Evolutionary conservation across 2,113 vertebrate species (phyloP), one percentile per base, ranked within the genome.

Genomic region (Elgaria multicarinata): DNA sequence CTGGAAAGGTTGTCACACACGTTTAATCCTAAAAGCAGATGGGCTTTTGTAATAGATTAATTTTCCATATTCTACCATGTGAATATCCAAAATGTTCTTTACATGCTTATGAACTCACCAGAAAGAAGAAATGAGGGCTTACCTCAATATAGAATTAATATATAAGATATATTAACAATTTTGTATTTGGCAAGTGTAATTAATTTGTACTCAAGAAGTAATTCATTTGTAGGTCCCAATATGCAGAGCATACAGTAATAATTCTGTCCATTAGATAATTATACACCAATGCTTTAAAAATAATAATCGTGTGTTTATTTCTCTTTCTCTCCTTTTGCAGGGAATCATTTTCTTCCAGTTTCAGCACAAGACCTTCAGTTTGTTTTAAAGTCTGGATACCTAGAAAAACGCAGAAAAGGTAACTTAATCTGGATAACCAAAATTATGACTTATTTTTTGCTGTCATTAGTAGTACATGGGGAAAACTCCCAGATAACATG

Each of bases 351-450:
- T 89, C 98, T 98, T 94, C 97, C 98, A 42, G 86, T 99, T 94
- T 98, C 98, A 69, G 98, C 98, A 64, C 98, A 99, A 91, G 99
- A 99, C 90, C 98, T 99, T 89, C 95, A 93, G 2, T 98, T 96
- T 85, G 97, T 99, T 93, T 96, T 99, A 88, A 99, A 99, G 93
- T 97, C 98, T 67, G 99, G 99, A 75, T 98, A 99, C 93, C 97
- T 99, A 78, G 99, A 99, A 96, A 99, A 99, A 95, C 98, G 98
- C 74, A 98, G 99, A 91, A 99, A 99, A 97, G 99, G 99, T 97
- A 94, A 36, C 3, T 86, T 0, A 33, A 18, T 87, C 58, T 76
- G 39, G 28, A 78, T 79, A 92, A 24, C 14, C 12, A 20, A 67
- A 39, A 36, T 55, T 53, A 36, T 69, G 6, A 18, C 13, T 58